Evolutionary conservation across 2,113 vertebrate species (phyloP), one percentile per base, ranked within the genome.

Genomic region (Bothrops jararaca): DNA sequence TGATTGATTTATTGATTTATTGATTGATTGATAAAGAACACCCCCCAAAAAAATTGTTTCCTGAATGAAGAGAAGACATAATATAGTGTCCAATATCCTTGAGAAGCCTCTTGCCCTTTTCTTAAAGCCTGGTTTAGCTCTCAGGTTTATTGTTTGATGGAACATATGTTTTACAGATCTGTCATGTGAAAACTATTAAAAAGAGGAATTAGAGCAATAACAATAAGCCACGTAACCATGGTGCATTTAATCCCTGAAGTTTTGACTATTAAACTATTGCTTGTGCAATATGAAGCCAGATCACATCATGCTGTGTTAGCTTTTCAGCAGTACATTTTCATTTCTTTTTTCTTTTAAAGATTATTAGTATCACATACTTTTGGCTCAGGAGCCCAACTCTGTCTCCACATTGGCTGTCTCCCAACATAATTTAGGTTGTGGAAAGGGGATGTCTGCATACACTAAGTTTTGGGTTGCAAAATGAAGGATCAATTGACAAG

Each of bases 141-240:
- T 98, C 97, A 95, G 96, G 92, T 96, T 97, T 97, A 97, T 97
- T 97, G 96, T 97, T 97, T 97, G 95, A 95, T 96, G 96, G 93
- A 98, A 97, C 97, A 97, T 97, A 95, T 97, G 97, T 97, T 97
- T 97, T 97, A 97, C 96, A 98, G 97, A 97, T 96, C 96, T 97
- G 96, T 97, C 98, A 97, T 97, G 95, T 97, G 97, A 97, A 97
- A 97, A 58, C 96, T 96, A 97, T 97, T 98, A 97, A 93, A 95
- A 94, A 95, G 96, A 96, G 96, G 97, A 97, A 96, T 96, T 96
- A 95, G 96, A 95, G 96, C 94, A 94, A 95, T 96, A 94, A 96
- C 96, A 95, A 94, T 91, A 60, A 95, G 96, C 94, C 96, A 95
- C 96, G 96, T 97, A 97, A 96, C 96, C 48, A 3, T 86, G 92